phyloP scores from a whole-genome alignment of 2,797 vertebrate genomes.

The Platyrinchus mystaceus region DNA sequence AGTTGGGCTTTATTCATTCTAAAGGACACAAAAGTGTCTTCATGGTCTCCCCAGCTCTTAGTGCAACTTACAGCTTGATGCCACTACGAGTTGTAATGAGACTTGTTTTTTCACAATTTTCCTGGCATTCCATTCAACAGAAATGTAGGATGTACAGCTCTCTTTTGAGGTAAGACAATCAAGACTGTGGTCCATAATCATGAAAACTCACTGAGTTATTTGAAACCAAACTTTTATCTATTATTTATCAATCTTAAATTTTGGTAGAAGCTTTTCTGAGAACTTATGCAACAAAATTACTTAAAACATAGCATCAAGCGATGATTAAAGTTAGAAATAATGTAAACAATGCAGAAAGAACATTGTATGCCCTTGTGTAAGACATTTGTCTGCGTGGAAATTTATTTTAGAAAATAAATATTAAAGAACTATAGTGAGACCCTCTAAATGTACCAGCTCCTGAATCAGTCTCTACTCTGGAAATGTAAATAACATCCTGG shows the following conservation, averaged over 20 bases:
- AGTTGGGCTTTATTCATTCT: not conserved
- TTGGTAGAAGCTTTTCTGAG: not conserved
- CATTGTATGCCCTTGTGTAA: not conserved
- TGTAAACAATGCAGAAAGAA: not conserved
- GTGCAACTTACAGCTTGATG: not conserved
- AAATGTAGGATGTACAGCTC: not conserved
- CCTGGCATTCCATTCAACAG: not conserved
- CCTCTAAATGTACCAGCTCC: not conserved
- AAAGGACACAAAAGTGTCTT: not conserved
- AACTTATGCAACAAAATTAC: not conserved
- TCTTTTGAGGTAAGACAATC: not conserved
- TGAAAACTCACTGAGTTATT: not conserved
- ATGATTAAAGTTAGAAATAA: not conserved
- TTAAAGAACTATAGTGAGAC: not conserved
- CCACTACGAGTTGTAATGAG: not conserved
- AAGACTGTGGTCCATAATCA: not conserved
- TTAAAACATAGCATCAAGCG: not conserved
- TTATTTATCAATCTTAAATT: not conserved
- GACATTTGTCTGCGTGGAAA: not conserved
- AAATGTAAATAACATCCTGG: not conserved
- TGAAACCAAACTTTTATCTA: not conserved
- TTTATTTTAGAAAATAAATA: not conserved
- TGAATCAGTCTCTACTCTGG: not conserved
- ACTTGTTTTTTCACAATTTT: not conserved
- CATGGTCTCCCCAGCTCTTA: not conserved